These are phyloP conservation scores for Cuniculus paca DNA, from an alignment of 2,797 vertebrate species.

Conservation along the genomic window DNA sequence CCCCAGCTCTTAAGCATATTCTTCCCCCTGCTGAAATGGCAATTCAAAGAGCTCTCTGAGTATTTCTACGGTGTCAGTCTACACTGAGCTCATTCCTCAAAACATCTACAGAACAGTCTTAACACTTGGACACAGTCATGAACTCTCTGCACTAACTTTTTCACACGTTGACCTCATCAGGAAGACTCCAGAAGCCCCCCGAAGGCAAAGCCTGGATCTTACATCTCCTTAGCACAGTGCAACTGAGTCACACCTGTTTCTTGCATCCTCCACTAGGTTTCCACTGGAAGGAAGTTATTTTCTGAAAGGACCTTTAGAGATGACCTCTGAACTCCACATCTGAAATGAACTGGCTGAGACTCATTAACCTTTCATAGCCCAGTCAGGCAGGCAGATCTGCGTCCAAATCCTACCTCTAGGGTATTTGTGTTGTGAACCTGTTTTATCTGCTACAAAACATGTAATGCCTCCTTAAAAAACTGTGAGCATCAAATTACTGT, in stretches of 20 bases:
- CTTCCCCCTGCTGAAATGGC: not conserved
- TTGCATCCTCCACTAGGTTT: not conserved
- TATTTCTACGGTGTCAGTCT: not conserved
- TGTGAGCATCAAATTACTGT: not conserved
- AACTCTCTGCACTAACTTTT: not conserved
- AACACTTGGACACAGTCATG: not conserved
- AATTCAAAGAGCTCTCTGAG: not conserved
- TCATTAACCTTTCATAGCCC: not conserved
- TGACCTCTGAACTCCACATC: not conserved
- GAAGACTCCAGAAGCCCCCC: not conserved
- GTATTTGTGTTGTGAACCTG: not conserved
- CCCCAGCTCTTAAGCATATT: not conserved
- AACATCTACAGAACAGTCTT: not conserved
- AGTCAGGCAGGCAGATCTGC: not conserved
- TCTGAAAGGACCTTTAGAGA: not conserved
- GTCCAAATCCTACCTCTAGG: constrained; percentile 35
- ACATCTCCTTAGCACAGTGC: not conserved
- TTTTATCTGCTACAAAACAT: constrained; percentile 15
- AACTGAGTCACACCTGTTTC: not conserved
- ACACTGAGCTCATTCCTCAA: not conserved
- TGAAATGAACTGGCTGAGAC: not conserved
- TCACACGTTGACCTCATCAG: not conserved
- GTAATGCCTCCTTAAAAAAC: not conserved
- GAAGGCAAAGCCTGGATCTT: not conserved
- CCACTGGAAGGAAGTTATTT: not conserved